These are phyloP conservation scores for Zhengitettix transpicula DNA, from an alignment of 2,888 invertebrate genomes.

Conservation along the genomic window DNA sequence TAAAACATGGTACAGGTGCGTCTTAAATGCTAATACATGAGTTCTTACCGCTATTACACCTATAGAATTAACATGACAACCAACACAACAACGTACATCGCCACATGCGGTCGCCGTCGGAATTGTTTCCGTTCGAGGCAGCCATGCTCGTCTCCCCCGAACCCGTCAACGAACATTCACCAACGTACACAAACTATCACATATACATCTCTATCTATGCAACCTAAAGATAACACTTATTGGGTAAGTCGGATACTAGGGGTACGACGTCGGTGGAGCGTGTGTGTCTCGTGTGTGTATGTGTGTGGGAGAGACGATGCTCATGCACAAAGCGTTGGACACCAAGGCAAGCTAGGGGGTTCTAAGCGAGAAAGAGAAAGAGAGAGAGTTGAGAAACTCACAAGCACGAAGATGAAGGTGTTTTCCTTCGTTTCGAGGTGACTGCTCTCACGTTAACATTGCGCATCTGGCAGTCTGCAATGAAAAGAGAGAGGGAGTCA, in stretches of 20 bases:
- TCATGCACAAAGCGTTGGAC: slow-evolving; percentile 15
- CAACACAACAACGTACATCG: neutral
- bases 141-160: too few relatives aligned
- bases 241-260: neutral
- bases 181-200: neutral
- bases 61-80: neutral
- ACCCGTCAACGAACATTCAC: neutral
- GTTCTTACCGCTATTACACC: neutral
- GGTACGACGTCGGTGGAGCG: neutral
- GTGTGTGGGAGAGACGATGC: slow-evolving; percentile 1
- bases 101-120: too few relatives aligned
- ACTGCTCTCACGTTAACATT: slow-evolving; percentile 57
- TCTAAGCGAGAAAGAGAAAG: slow-evolving; percentile 22
- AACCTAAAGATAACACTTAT: neutral
- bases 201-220: neutral
- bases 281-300: too few relatives aligned
- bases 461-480: slow-evolving; percentile 61
- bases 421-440: slow-evolving; percentile 49
- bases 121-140: too few relatives aligned
- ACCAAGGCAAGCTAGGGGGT: slow-evolving; percentile 14
- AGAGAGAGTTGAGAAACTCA: slow-evolving; percentile 31
- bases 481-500: slow-evolving; percentile 45
- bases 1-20: neutral
- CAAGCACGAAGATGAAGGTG: slow-evolving; percentile 48
- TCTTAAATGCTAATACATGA: neutral